Base-by-base conservation (phyloP, 2,797 vertebrate species). In the Anabas testudineus region DNA sequence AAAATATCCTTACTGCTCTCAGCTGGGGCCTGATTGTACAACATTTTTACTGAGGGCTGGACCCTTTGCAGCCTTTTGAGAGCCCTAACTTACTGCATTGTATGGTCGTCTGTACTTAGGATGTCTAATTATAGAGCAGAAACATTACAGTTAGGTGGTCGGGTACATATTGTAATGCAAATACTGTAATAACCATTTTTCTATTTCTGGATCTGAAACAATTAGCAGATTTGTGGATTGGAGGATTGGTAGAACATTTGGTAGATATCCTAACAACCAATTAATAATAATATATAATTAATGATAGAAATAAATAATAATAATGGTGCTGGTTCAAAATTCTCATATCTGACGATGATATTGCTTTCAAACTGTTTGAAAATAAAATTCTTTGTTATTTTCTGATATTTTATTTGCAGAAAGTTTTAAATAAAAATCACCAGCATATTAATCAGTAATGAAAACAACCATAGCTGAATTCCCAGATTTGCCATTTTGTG, bases 1-100 rank as follows among this genome's bases (percentile, higher is more conserved):
- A 55, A 64, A 80, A 67, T 56, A 60, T 72, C 71, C 49, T 32
- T 54, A 46, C 60, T 56, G 55, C 60, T 63, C 67, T 68, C 66
- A 77, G 70, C 16, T 3, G 71, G 67, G 0, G 19, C 7, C 34
- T 67, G 32, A 78, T 24, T 32, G 65, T 47, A 14, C 18, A 74
- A 32, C 39, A 67, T 77, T 78, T 77, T 71, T 61, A 37, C 61
- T 24, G 42, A 63, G 42, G 73, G 58, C 16, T 42, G 51, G 45
- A 53, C 10, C 10, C 43, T 75, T 46, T 55, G 32, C 36, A 28
- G 61, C 22, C 30, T 68, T 80, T 65, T 69, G n/a, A 64, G 28
- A 65, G 34, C n/a, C 46, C 6, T 34, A 13, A 52, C 14, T 13
- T 18, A 14, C n/a, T 49, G 42, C 48, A 62, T 67, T 45, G 41